Evolutionary conservation across 2,113 vertebrate genomes (phyloP).

Genomic region (Sinosuthora webbiana): DNA sequence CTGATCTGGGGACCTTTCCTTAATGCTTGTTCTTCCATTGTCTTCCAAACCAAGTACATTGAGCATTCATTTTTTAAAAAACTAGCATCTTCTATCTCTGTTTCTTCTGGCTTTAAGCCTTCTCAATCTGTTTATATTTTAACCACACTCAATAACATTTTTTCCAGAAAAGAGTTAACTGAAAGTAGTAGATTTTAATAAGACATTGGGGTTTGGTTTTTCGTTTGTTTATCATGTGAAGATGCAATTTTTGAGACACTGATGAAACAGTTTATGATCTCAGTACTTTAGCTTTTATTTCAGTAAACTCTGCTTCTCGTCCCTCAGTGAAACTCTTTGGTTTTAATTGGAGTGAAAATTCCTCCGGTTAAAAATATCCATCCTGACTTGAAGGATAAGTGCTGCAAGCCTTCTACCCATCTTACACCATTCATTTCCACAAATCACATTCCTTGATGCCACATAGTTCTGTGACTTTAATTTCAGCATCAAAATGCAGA

Average conservation of each 20-base stretch:
- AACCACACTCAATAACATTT: neutral
- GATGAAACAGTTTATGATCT: neutral
- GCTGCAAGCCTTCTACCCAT: neutral
- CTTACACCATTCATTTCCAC: neutral
- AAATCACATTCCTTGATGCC: neutral
- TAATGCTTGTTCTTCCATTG: neutral
- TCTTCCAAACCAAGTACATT: neutral
- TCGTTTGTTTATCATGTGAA: neutral
- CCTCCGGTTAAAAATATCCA: neutral
- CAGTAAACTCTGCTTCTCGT: neutral
- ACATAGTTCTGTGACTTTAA: neutral
- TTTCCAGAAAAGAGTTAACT: neutral
- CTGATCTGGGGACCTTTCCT: neutral
- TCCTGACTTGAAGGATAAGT: neutral
- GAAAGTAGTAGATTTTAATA: neutral
- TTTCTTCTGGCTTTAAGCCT: neutral
- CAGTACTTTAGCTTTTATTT: neutral
- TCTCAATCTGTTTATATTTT: neutral
- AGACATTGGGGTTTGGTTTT: neutral
- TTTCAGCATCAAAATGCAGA: neutral
- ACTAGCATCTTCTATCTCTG: neutral
- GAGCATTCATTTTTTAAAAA: neutral
- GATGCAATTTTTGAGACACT: neutral
- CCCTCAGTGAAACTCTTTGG: neutral
- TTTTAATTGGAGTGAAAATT: neutral